Evolutionary conservation across 2,113 vertebrate genomes (phyloP), one percentile per base, ranked within the genome.

Genomic region (Bombycilla garrulus): DNA sequence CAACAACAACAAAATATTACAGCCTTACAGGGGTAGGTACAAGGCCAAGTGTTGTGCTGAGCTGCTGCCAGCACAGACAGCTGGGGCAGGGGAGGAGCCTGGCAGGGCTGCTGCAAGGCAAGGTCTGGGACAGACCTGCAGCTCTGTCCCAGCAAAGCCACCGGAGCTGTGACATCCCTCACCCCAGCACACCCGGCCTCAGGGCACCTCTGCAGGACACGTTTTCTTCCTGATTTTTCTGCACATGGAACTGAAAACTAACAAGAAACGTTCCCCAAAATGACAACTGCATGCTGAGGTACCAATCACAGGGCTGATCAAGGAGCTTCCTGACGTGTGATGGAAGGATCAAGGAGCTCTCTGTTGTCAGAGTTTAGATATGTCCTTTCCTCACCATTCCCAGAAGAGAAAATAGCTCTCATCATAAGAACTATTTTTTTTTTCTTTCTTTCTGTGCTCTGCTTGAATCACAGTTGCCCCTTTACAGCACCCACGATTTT

Each of bases 301-400:
- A 80, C 89, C 89, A 85, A 66, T 93, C 91, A 69, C 23, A 15
- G 69, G 53, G 69, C 81, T 96, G 96, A 96, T 97, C 96, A 97
- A 97, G 95, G 93, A 72, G 48, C 62, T 80, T 72, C 62, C 71
- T 93, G 89, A 87, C 11, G 48, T 31, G 18, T 65, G 93, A 95
- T 88, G 91, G 90, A 96, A 91, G 91, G 94, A 97, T 96, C 95
- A 97, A 97, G 96, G 92, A 84, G 31, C 64, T 96, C 86, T 96
- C 93, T 95, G 93, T 96, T 97, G 94, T 95, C 4, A 47, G 35
- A 89, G 82, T 60, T 76, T 62, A 61, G 81, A 83, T n/a, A n/a
- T 35, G 62, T 62, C 87, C 92, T 91, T 67, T 91, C 45, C 71
- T 79, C 53, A 79, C 64, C 60, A 87, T 60, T 60, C 64, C 47